phyloP scores from a whole-genome alignment of 2,797 vertebrate genomes.

The Nyctalus aviator region DNA sequence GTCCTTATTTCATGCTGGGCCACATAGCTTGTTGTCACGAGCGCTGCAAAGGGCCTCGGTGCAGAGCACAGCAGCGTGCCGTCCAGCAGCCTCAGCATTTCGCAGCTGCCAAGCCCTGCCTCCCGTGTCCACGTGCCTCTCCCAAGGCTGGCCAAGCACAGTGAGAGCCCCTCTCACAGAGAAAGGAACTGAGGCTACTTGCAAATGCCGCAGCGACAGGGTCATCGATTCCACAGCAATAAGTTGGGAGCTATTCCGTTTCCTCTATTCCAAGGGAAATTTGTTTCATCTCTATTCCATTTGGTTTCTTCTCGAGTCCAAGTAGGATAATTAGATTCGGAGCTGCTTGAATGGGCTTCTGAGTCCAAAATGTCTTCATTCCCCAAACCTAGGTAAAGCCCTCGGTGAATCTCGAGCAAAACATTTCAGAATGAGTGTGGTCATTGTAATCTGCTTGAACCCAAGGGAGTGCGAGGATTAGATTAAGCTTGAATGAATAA shows the following conservation, averaged over 20 bases:
- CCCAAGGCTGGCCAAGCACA: not conserved
- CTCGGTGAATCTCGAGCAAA: not conserved
- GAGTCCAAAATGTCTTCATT: constrained; percentile 22
- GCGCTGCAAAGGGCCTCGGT: not conserved
- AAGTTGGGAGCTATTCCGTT: not conserved
- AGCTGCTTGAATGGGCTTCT: not conserved
- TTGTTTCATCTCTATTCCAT: not conserved
- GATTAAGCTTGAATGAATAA: not conserved
- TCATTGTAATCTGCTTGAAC: constrained; percentile 20
- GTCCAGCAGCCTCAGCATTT: not conserved
- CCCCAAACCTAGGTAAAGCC: not conserved
- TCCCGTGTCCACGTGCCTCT: not conserved
- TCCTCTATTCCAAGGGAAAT: not conserved
- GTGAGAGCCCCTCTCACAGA: not conserved
- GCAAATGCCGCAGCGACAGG: not conserved
- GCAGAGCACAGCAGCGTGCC: accelerated
- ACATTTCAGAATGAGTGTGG: constrained; percentile 35
- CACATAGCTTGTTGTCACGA: not conserved
- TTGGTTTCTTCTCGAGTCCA: not conserved
- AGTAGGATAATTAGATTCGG: not conserved
- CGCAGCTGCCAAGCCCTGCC: not conserved
- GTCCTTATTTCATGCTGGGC: not conserved
- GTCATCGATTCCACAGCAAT: not conserved
- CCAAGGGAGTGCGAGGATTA: not conserved
- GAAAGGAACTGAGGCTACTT: not conserved